Evolutionary conservation across 35 echinoderm and acorn worm species (phyloP), one percentile per base, ranked within the genome.

Genomic region (Apostichopus californicus): DNA sequence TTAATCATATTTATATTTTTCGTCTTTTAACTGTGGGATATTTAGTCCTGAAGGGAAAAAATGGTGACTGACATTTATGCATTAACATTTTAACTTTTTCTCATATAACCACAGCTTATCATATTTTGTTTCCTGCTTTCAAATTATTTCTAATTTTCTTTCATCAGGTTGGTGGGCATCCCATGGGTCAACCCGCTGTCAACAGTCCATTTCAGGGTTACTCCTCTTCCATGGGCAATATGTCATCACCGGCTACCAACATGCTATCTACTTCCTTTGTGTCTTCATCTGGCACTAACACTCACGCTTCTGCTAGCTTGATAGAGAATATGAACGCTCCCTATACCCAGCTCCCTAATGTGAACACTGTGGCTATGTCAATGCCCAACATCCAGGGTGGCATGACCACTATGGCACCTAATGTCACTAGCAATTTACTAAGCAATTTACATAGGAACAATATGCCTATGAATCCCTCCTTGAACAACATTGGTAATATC

Each of bases 231-330:
- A 93, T 87, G 82, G 86, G 63, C 59, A 92, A 81, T 92, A 93
- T 92, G 79, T 79, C 94, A 93, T 94, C 96, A 87, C 92, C 93
- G 66, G 92, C 94, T 71, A 28, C 93, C 73, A 94, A 95, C 79
- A 95, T 98, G 94, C 92, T 95, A 71, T 75, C 94, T 60, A 90
- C 95, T 83, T 89, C 95, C 21, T 97, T 85, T 78, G 91, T 92
- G 70, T 91, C 95, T 84, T 94, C 93, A 87, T 81, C 82, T 90
- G 92, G 70, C 82, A 91, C 91, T 77, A 94, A 88, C 78, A 93
- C 93, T 73, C 56, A 86, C 63, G 56, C 90, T 78, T 77, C 89
- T 79, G 77, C 81, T 84, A 86, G 92, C 86, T 75, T 97, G 93
- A 83, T 97, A 79, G 90, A 94, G 58, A 91, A 87, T 66, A 78